Percentiles rank a stretch among this genome's conserved stretches.
These are phyloP conservation scores for Orthosia incerta DNA, from an alignment of 2,888 invertebrate species.

Conservation along the genomic window DNA sequence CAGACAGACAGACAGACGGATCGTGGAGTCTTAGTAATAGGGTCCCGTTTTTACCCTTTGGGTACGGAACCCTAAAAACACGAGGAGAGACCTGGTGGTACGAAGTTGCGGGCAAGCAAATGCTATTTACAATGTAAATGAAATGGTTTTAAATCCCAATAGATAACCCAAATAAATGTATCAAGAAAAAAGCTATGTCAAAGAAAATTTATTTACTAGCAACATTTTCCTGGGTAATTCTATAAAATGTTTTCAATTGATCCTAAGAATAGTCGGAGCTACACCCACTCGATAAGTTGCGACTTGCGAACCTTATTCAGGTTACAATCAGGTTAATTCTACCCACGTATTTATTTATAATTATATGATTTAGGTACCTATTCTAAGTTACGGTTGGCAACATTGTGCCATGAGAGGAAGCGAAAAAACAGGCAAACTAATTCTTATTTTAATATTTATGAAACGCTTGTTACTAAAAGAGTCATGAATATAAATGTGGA, in stretches of 20 bases:
- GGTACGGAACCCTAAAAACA: no score
- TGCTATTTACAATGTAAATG: no score
- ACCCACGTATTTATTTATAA: slow-evolving; percentile 16
- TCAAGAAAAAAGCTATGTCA: background rate
- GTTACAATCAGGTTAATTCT: slow-evolving; percentile 24
- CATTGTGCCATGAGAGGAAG: background rate
- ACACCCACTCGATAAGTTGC: slow-evolving; percentile 17
- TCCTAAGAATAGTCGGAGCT: slow-evolving; percentile 28
- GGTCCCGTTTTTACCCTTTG: no score
- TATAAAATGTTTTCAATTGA: slow-evolving; percentile 31
- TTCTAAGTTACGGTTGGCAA: slow-evolving; percentile 1
- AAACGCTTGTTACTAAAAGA: no score
- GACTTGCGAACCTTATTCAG: slow-evolving; percentile 26
- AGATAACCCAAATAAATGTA: slow-evolving; percentile 11
- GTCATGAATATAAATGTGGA: no score
- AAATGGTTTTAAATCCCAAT: background rate
- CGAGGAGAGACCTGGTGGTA: no score
- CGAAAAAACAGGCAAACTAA: background rate
- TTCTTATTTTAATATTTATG: background rate
- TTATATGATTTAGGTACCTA: slow-evolving; percentile 1
- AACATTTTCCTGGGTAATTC: background rate
- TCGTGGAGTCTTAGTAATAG: no score
- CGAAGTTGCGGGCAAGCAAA: no score
- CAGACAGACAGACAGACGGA: no score
- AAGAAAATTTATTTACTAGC: slow-evolving; percentile 22